Percentiles rank a stretch among this genome's conserved stretches.
Conservation (phyloP, 2,113 vertebrate species). For the Ramphastos sulfuratus region DNA sequence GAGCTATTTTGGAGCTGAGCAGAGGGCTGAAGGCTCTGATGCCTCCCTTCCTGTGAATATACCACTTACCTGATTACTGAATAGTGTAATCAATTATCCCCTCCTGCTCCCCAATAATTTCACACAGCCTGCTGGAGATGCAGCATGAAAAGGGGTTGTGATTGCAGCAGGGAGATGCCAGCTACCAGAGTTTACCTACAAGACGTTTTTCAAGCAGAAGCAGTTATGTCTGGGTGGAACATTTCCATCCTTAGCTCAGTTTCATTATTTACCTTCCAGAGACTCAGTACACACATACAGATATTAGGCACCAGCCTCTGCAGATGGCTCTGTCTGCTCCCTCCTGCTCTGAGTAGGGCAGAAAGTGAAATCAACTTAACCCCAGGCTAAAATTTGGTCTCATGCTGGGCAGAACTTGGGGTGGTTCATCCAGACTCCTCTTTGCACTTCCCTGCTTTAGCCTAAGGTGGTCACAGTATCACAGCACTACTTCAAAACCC, state of each 20-base stretch:
- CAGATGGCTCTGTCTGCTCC: not conserved
- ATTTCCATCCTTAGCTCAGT: not conserved
- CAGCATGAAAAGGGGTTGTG: not conserved
- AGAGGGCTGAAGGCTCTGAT: conserved; percentile 14
- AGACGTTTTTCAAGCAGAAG: not conserved
- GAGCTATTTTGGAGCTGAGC: conserved; percentile 50
- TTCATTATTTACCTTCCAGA: not conserved
- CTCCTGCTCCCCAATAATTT: not conserved
- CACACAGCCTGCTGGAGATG: not conserved
- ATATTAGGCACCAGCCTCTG: not conserved
- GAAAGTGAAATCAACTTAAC: not conserved
- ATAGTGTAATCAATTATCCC: conserved; percentile 27
- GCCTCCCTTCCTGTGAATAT: conserved; percentile 46
- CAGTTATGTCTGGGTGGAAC: not conserved
- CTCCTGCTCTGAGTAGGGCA: not conserved
- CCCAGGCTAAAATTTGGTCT: not conserved
- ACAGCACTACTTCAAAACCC: too few species aligned
- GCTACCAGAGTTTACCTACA: not conserved
- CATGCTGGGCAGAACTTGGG: not conserved
- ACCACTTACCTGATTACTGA: conserved; percentile 57
- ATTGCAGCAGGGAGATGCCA: not conserved
- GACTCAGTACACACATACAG: not conserved
- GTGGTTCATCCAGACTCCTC: not conserved
- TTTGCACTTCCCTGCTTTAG: not conserved
- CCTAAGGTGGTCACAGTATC: not conserved